Base-by-base conservation (phyloP, 92 coral and sea anemone species). In the Desmophyllum pertusum region DNA sequence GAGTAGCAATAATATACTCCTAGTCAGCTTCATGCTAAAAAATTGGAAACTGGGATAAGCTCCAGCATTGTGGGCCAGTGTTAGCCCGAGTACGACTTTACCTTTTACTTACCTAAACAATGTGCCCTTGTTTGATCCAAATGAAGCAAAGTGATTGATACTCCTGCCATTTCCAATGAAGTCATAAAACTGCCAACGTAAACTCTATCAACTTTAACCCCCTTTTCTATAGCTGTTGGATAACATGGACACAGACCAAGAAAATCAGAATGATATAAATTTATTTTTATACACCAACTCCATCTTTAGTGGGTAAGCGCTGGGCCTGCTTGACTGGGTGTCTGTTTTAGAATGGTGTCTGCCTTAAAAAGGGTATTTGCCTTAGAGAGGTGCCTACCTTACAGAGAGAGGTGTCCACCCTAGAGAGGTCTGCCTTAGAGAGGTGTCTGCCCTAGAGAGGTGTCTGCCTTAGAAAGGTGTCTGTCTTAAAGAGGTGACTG, bases 111-210 rank as follows among this genome's bases (percentile, higher is more conserved):
- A 96, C 99, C 98, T 59, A 96, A 85, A 66, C 93, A 95, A 64
- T 62, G 91, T 33, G 79, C 76, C 55, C 99, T 89, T 43, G 94
- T 93, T 46, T 92, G 89, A 64, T 94, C 87, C 51, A 94, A 83
- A 31, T 92, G 96, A 10, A 96, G 92, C 23, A 96, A 68, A 38
- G 99, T 96, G 29, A 96, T 35, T 30, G 99, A 94, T n/a, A 96
- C 94, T 19, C 98, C 98, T 3, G 96, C 98, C 98, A 96, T 96
- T 64, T 94, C 98, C 70, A 96, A 84, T 37, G 98, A 96, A 33
- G 98, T 94, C 98, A 96, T 96, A 23, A 96, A 90, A 61, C 95
- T 80, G 61, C 98, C 98, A 78, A 82, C 88, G 70, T 90, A 92
- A 48, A 96, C 95, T 67, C 98, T 89, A 83, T 94, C 96, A 42